phyloP scores from a whole-genome alignment of 1,140 invertebrate genomes.

The Chelonus insularis region DNA sequence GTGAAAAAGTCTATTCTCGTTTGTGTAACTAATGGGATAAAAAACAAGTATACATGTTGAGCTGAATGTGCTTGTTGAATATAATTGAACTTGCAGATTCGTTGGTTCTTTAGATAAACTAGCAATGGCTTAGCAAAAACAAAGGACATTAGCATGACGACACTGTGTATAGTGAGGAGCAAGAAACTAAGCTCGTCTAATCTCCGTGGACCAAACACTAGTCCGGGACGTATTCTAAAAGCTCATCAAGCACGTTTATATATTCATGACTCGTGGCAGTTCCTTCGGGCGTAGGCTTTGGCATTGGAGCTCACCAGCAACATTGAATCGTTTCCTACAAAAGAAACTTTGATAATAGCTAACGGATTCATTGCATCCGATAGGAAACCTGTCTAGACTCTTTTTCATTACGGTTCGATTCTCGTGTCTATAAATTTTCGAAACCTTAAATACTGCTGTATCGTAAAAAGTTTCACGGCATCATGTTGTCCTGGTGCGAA shows the following conservation, averaged over 20 bases:
- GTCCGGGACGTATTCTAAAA: conserved; percentile 15
- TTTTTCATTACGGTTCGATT: conserved; percentile 13
- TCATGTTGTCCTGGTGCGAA: neutral
- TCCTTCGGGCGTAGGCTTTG: conserved; percentile 32
- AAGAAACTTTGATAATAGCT: too few relatives aligned
- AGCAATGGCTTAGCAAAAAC: neutral
- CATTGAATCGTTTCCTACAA: neutral
- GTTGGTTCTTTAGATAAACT: neutral
- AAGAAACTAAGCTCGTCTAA: conserved; percentile 27
- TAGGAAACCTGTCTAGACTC: conserved; percentile 21
- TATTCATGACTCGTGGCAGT: conserved; percentile 53
- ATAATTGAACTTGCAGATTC: conserved; percentile 2
- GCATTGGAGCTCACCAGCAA: neutral
- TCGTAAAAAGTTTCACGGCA: neutral
- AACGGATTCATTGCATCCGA: too few relatives aligned
- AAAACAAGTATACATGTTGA: neutral
- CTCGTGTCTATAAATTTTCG: neutral
- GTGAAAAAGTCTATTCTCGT: neutral
- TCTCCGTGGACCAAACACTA: conserved; percentile 22
- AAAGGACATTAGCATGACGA: neutral
- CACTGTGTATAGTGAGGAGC: neutral
- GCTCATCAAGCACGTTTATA: conserved; percentile 49
- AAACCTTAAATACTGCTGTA: neutral
- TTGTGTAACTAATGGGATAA: too few relatives aligned
- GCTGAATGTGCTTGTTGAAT: neutral